Base-by-base conservation (phyloP, 2,113 vertebrate genomes). In the Apteryx owenii region DNA sequence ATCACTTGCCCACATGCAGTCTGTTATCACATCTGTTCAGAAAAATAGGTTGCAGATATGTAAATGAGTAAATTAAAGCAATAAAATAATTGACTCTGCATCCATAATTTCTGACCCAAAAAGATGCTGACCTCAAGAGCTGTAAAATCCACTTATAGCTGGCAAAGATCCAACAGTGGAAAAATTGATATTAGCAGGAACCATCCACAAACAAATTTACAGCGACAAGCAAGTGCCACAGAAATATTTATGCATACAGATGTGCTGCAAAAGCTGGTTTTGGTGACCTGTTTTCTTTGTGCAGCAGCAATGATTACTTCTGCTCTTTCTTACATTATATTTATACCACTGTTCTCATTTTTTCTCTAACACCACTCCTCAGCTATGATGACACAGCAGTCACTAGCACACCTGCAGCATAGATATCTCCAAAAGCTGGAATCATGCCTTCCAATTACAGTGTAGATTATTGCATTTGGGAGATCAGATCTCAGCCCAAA, bases 51-150 rank as follows among this genome's bases (percentile, higher is more conserved):
- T 80, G 78, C n/a, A 91, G 69, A 48, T 89, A 90, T 65, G 62
- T 48, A 92, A 94, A 95, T 82, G 84, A 82, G 56, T 38, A 90
- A 84, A 90, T 69, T 64, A 92, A 90, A 76, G 29, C 25, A 89
- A 89, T 64, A 85, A 60, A 95, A 79, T 46, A 81, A 69, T 51
- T 29, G 10, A 71, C 7, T 90, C 46, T 12, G 2, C n/a, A 79
- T 56, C 46, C 28, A 18, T 81, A 64, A 84, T 89, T 93, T 93
- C 65, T 90, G 48, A 50, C 38, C 62, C 9, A 90, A 56, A 83
- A 81, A 71, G 18, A 60, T 56, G 20, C 29, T 78, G 76, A 95
- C 51, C 42, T 72, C 70, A 69, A 51, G 17, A 88, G 69, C 8
- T 75, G 38, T 60, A 84, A 79, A 92, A 76, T 86, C 28, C 78